Evolutionary conservation across 2,113 vertebrate genomes (phyloP).

Genomic region (Mystacornis crossleyi): DNA sequence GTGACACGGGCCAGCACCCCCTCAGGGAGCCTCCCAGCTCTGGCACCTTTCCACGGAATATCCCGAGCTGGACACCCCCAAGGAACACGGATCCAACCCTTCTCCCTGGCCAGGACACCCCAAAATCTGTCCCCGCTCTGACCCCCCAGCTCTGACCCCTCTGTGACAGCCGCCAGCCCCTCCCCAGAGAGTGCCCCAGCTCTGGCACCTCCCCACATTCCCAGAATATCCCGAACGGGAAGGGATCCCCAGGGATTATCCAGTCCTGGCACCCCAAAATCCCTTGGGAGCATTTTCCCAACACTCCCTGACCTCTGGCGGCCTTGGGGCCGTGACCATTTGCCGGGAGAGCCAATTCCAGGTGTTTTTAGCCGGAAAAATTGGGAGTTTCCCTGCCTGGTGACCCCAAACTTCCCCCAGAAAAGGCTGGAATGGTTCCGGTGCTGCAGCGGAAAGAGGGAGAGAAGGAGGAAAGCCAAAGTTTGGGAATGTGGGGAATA

Average conservation of each 20-base stretch:
- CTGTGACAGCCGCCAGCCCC: background rate
- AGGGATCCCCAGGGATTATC: background rate
- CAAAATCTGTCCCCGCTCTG: background rate
- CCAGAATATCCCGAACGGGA: background rate
- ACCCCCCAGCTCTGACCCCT: too few relatives aligned
- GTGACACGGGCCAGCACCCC: too few relatives aligned
- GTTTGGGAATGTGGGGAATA: background rate
- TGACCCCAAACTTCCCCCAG: fast-evolving
- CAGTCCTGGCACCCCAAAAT: background rate
- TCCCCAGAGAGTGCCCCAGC: background rate
- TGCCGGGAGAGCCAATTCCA: background rate
- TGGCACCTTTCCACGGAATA: background rate
- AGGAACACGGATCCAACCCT: background rate
- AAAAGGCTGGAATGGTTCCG: background rate
- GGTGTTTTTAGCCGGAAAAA: background rate
- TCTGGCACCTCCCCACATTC: background rate
- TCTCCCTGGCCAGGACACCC: background rate
- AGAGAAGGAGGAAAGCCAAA: background rate
- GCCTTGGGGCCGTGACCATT: background rate
- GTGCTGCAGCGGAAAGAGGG: background rate
- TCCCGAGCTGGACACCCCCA: background rate
- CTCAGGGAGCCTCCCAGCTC: too few relatives aligned
- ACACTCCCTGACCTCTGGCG: background rate
- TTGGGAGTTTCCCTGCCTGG: fast-evolving
- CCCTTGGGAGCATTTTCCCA: background rate